A percentile compares a stretch with the other conserved stretches of the same genome.
phyloP scores from a whole-genome alignment of 2,888 invertebrate genomes.

The Epirrhoe alternata region DNA sequence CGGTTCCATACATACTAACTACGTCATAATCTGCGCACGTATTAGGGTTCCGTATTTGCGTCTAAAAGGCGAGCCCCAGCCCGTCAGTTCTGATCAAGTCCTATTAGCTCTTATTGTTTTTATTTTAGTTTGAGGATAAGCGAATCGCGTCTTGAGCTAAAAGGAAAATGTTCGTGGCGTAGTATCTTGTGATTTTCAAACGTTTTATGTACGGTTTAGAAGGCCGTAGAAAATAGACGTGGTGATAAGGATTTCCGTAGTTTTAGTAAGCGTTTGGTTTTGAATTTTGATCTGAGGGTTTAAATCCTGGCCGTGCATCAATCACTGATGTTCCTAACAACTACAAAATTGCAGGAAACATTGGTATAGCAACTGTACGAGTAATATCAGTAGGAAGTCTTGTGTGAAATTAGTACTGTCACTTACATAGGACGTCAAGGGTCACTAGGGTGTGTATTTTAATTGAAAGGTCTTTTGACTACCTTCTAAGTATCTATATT shows the following conservation, averaged over 20 bases:
- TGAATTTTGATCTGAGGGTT: neutral
- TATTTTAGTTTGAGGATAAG: constrained; percentile 48
- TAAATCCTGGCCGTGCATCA: neutral
- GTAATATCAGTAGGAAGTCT: too few relatives aligned
- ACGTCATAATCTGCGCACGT: constrained; percentile 19
- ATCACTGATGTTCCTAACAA: too few relatives aligned
- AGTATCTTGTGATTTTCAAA: constrained; percentile 10
- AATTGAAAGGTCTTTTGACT: too few relatives aligned
- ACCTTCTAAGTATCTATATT: too few relatives aligned
- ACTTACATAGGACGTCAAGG: too few relatives aligned
- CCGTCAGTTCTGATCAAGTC: constrained; percentile 60
- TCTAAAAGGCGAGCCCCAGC: constrained; percentile 39
- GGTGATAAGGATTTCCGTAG: neutral
- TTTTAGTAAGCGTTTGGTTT: neutral
- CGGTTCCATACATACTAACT: constrained; percentile 19
- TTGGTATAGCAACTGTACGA: too few relatives aligned
- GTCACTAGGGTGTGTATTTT: too few relatives aligned
- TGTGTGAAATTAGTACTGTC: too few relatives aligned
- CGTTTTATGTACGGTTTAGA: neutral
- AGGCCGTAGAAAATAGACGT: neutral
- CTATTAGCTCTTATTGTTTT: constrained; percentile 61
- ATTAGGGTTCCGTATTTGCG: constrained; percentile 25
- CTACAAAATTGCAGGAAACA: too few relatives aligned
- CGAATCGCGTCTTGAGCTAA: constrained; percentile 3
- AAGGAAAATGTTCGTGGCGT: constrained; percentile 7